These are phyloP conservation scores for Tanypteryx hageni DNA, from an alignment of 2,888 invertebrate species.

Conservation along the genomic window DNA sequence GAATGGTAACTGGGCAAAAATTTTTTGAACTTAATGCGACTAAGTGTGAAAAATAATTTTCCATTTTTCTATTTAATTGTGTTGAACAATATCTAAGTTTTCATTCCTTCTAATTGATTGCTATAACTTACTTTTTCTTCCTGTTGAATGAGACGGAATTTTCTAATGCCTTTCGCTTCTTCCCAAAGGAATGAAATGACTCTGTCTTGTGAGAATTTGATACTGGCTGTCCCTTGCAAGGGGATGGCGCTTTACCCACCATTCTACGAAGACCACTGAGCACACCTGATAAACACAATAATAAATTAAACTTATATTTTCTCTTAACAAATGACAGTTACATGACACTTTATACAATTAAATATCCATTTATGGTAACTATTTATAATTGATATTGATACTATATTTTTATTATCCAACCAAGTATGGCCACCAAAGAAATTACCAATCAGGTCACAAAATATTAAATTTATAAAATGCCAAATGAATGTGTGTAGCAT, in stretches of 20 bases:
- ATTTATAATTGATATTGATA: too few relatives aligned
- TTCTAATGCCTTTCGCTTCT: slow-evolving; percentile 80
- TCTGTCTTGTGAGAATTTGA: not conserved
- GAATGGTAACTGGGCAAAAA: too few relatives aligned
- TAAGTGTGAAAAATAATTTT: too few relatives aligned
- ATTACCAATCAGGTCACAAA: not conserved
- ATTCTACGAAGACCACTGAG: slow-evolving; percentile 87
- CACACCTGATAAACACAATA: slow-evolving; percentile 79
- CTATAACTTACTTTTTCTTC: slow-evolving; percentile 81
- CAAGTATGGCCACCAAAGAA: not conserved
- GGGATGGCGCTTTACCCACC: slow-evolving; percentile 80
- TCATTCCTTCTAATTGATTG: not conserved
- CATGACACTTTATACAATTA: not conserved
- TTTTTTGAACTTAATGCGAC: too few relatives aligned
- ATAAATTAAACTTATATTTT: slow-evolving; percentile 67
- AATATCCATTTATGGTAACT: not conserved
- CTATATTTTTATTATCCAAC: not conserved
- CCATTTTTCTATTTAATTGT: too few relatives aligned
- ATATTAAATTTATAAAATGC: not conserved
- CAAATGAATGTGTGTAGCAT: too few relatives aligned
- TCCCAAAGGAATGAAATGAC: slow-evolving; percentile 72
- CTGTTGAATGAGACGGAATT: slow-evolving; percentile 78
- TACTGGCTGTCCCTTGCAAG: not conserved
- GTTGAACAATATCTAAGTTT: too few relatives aligned
- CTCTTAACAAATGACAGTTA: not conserved